Conservation (phyloP, 2,888 invertebrate species). For the Pseudococcus longispinus region DNA sequence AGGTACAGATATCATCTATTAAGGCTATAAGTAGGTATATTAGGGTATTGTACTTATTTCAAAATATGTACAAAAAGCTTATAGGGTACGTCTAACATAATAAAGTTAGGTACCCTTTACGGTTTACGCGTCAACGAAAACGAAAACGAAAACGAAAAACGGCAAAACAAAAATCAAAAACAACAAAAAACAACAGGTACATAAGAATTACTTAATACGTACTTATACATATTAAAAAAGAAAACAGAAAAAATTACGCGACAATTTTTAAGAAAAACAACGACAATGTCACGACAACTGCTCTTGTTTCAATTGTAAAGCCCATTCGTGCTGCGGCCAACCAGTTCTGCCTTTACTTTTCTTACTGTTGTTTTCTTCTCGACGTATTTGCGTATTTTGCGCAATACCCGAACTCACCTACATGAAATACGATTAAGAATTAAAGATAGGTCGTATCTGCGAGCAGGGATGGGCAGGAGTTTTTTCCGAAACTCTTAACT, state of each 20-base stretch:
- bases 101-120: too few species aligned
- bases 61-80: too few species aligned
- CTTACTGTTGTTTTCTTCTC: slow-evolving; percentile 57
- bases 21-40: too few species aligned
- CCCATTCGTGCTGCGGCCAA: slow-evolving; percentile 98
- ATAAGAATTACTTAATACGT: background rate
- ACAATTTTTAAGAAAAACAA: background rate
- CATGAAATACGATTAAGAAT: background rate
- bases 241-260: too few species aligned
- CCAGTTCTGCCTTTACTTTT: slow-evolving; percentile 88
- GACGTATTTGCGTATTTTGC: background rate
- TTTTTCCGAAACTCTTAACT: too few species aligned
- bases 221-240: background rate
- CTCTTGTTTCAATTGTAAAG: slow-evolving; percentile 80
- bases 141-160: background rate
- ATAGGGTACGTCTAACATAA: too few species aligned
- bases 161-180: background rate
- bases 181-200: background rate
- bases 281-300: slow-evolving; percentile 61
- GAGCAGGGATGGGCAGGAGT: too few species aligned
- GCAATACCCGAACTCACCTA: background rate
- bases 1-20: too few species aligned
- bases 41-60: too few species aligned
- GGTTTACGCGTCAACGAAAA: background rate
- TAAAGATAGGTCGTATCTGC: too few species aligned